Evolutionary conservation across 2,797 vertebrate species (phyloP).

Genomic region (Myiotriccus ornatus): DNA sequence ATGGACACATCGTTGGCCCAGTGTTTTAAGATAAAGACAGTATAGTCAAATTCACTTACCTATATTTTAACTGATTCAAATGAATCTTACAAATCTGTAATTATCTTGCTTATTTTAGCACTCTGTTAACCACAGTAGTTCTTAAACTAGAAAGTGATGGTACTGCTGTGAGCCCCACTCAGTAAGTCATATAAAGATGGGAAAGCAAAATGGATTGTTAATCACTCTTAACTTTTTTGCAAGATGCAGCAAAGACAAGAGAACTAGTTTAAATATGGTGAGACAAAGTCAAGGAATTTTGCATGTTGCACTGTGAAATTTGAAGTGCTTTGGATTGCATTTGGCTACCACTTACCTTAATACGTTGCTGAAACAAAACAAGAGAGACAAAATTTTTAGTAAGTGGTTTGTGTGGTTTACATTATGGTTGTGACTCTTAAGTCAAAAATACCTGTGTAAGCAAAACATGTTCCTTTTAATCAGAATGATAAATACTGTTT

Average conservation of each 20-base stretch:
- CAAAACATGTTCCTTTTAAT: neutral
- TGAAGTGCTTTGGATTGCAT: neutral
- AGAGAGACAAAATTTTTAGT: neutral
- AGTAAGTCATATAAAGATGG: neutral
- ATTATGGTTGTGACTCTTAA: neutral
- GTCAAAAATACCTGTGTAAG: neutral
- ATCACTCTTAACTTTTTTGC: neutral
- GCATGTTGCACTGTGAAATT: neutral
- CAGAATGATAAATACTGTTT: neutral
- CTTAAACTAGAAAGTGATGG: neutral
- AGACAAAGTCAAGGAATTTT: neutral
- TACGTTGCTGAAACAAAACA: neutral
- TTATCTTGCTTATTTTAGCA: neutral
- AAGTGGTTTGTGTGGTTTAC: neutral
- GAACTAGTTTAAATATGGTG: neutral
- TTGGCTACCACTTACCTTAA: neutral
- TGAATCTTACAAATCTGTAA: neutral
- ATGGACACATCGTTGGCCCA: accelerated
- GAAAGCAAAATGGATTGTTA: neutral
- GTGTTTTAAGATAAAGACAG: neutral
- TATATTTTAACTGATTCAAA: neutral
- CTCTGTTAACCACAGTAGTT: neutral
- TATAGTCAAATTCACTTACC: accelerated
- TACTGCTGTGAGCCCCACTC: neutral
- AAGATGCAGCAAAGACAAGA: neutral